Percentiles rank a stretch among this genome's conserved stretches.
Conservation (phyloP, 2,113 vertebrate species). For the Dascyllus trimaculatus region DNA sequence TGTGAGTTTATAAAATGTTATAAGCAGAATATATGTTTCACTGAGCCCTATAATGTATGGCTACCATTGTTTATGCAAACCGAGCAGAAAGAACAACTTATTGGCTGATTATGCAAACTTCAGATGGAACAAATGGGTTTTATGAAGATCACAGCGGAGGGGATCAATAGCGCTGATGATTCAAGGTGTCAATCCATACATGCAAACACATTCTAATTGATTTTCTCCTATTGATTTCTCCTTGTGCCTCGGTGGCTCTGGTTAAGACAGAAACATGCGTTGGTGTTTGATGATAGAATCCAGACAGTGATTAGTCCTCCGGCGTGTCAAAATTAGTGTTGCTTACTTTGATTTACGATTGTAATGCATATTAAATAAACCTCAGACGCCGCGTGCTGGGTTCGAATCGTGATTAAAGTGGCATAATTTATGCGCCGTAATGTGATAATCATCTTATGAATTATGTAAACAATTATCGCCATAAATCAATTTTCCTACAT, state of each 20-base stretch:
- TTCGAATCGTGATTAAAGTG: slow-evolving; percentile 65
- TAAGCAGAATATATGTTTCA: neutral
- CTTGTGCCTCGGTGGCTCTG: slow-evolving; percentile 54
- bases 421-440: slow-evolving; percentile 64
- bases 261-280: slow-evolving; percentile 69
- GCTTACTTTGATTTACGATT: slow-evolving; percentile 75
- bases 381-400: slow-evolving; percentile 46
- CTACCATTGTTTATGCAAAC: slow-evolving; percentile 64
- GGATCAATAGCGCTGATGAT: slow-evolving; percentile 82
- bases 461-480: slow-evolving; percentile 70
- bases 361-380: slow-evolving; percentile 77
- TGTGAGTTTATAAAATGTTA: neutral
- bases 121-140: slow-evolving; percentile 75
- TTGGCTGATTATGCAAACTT: slow-evolving; percentile 79
- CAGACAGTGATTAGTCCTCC: slow-evolving; percentile 72
- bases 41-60: slow-evolving; percentile 1
- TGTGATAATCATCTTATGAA: slow-evolving; percentile 77
- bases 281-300: slow-evolving; percentile 69
- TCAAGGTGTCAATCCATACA: slow-evolving; percentile 82
- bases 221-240: slow-evolving; percentile 79
- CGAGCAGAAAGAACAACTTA: slow-evolving; percentile 70
- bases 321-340: slow-evolving; percentile 66
- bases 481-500: slow-evolving; percentile 64
- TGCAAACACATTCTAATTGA: slow-evolving; percentile 84
- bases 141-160: slow-evolving; percentile 78